Base-by-base conservation (phyloP, 2,113 vertebrate species). In the Felis catus region DNA sequence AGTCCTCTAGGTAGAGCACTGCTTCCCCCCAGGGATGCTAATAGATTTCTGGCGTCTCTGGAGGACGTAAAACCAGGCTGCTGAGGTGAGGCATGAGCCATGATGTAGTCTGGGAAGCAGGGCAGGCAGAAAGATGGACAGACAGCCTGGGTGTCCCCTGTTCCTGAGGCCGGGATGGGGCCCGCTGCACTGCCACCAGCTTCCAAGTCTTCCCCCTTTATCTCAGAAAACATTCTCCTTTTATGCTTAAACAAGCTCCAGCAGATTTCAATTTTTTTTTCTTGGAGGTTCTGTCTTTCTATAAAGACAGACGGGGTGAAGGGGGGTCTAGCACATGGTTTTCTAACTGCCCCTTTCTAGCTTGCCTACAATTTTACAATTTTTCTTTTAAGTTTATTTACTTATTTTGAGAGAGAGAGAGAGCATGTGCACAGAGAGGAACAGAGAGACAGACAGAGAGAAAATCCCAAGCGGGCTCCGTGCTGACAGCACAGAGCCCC, bases 71-170 rank as follows among this genome's bases (percentile, higher is more conserved):
- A 66, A 66, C 8, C 23, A 76, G 25, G 18, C 65, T 7, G 9
- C 33, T 25, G 25, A 33, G 0, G 27, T 16, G 25, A 51, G 58
- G 45, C 3, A 0, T 36, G n/a, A 65, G n/a, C 51, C n/a, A 33
- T 10, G 7, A 21, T n/a, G 21, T 31, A 19, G 2, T 76, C 87
- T 33, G 18, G 39, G 66, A 78, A 66, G 18, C n/a, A 82, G 68
- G 63, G 11, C 41, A n/a, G 14, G 7, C 39, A 74, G 70, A 41
- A 33, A 79, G 6, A 16, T 25, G 11, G 45, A 91, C 27, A 25
- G 36, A 27, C 5, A 16, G 27, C n/a, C 53, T 89, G 48, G 25
- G 5, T 31, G 11, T 33, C 15, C 61, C 31, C 13, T 21, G 1
- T 63, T 87, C n/a, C 27, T 25, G 39, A 78, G 63, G 41, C 51